Evolutionary conservation across 2,113 vertebrate species (phyloP).

Genomic region (human): DNA sequence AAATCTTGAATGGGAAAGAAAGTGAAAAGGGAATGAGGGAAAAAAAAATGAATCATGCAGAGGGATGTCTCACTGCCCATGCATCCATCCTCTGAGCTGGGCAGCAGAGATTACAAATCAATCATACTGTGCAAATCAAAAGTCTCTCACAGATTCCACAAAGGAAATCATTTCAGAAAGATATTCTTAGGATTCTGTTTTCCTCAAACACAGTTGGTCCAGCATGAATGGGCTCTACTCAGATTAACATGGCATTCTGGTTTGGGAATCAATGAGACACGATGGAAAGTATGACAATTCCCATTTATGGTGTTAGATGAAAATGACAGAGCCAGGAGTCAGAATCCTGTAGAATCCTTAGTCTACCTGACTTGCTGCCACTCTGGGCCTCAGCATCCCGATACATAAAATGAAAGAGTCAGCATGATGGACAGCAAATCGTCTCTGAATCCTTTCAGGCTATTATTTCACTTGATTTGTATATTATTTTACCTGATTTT

Average conservation of each 20-base stretch:
- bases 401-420: not conserved
- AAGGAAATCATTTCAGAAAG: not conserved
- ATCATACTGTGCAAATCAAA: not conserved
- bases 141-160: not conserved
- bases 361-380: no score
- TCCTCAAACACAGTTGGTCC: not conserved
- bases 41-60: no score
- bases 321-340: not conserved
- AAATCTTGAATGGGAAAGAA: constrained; percentile 56
- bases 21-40: not conserved
- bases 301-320: not conserved
- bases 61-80: not conserved
- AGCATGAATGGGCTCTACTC: not conserved
- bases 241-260: not conserved
- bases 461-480: not conserved
- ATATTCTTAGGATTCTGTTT: not conserved
- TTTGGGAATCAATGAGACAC: constrained; percentile 1
- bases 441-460: not conserved
- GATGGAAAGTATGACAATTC: not conserved
- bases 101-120: constrained; percentile 39
- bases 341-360: not conserved
- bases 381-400: not conserved
- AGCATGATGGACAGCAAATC: not conserved
- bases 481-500: not conserved
- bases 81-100: not conserved